phyloP scores from a whole-genome alignment of 2,888 invertebrate genomes.

The Melanotus villosus region DNA sequence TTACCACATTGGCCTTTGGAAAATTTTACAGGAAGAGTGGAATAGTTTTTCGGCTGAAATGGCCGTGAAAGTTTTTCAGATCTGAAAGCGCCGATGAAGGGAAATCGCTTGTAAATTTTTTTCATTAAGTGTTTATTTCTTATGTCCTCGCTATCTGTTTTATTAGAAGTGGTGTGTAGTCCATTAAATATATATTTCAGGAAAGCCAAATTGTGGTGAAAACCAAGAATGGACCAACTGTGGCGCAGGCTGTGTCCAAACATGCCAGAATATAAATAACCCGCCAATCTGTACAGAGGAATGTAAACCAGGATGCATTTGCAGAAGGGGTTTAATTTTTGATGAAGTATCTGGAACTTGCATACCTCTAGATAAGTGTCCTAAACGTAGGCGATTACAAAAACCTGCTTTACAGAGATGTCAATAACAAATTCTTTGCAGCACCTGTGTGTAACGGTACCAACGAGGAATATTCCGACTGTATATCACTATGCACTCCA shows the following conservation, averaged over 20 bases:
- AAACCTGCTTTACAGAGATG: too few species aligned
- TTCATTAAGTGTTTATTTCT: too few species aligned
- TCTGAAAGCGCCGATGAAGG: too few species aligned
- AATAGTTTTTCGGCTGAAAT: too few species aligned
- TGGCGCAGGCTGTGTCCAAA: not conserved
- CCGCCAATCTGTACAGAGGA: not conserved
- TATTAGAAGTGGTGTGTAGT: too few species aligned
- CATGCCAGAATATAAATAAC: constrained; percentile 12
- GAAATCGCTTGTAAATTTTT: too few species aligned
- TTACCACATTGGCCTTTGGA: too few species aligned
- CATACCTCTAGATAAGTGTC: not conserved
- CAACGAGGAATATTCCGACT: not conserved
- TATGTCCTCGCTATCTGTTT: too few species aligned
- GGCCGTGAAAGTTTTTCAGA: too few species aligned
- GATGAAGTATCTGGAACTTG: not conserved
- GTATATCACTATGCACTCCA: not conserved
- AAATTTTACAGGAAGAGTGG: too few species aligned
- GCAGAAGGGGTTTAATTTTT: constrained; percentile 24
- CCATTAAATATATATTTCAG: too few species aligned
- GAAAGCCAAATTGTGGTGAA: not conserved
- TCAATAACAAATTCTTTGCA: too few species aligned
- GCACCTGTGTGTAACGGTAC: not conserved
- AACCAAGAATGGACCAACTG: not conserved
- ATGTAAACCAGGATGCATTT: constrained; percentile 36
- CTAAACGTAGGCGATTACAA: not conserved